A percentile compares a stretch with the other conserved stretches of the same genome.
Conservation (phyloP, 2,113 vertebrate species). For the Myotis yumanensis region DNA sequence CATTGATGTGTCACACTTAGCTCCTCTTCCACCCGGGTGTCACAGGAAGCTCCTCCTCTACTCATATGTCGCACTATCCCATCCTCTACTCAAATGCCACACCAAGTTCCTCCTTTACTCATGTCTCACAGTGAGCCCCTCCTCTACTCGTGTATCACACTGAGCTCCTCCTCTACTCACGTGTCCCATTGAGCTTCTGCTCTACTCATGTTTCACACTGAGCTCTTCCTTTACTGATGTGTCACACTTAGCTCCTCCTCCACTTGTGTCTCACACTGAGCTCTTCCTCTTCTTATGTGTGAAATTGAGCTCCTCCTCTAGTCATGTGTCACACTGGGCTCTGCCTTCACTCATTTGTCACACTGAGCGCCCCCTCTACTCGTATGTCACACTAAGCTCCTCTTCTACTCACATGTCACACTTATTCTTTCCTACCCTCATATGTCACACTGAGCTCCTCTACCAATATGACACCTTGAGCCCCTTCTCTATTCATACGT, state of each 20-base stretch:
- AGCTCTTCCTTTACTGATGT: no score
- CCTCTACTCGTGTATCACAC: not conserved
- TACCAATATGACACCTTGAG: not conserved
- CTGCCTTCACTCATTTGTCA: not conserved
- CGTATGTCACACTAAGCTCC: no score
- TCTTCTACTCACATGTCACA: no score
- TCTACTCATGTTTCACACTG: not conserved
- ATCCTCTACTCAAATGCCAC: not conserved
- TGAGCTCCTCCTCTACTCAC: not conserved
- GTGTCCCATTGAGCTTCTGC: not conserved
- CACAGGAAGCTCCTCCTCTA: not conserved
- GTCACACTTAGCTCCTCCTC: not conserved
- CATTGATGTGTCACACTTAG: not conserved
- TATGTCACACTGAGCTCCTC: no score
- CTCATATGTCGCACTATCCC: no score
- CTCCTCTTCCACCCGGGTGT: accelerated
- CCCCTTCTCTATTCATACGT: no score
- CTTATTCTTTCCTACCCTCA: no score
- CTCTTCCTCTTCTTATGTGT: not conserved
- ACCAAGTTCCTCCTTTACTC: accelerated
- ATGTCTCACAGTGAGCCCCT: not conserved
- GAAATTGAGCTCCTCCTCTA: not conserved
- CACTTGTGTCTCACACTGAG: not conserved
- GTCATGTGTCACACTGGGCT: not conserved
- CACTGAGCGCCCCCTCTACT: not conserved